Evolutionary conservation across 2,113 vertebrate species (phyloP), one percentile per base, ranked within the genome.

Genomic region (Opisthocomus hoazin): DNA sequence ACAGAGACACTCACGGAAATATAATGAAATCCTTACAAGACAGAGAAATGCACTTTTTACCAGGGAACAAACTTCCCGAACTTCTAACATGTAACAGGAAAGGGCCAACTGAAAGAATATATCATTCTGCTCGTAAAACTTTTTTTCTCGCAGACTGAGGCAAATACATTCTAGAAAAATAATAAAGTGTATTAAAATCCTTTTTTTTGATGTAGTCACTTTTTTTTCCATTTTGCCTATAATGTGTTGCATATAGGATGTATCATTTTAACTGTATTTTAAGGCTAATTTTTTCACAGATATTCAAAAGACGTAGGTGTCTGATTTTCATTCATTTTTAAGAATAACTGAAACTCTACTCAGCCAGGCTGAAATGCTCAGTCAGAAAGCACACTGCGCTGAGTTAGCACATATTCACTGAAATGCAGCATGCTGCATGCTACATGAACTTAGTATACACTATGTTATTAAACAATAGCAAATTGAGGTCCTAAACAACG

Each of bases 91-190:
- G 21, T 12, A 64, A 58, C 24, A 91, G 43, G 23, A 56, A 69
- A 75, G 34, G 11, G 15, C 12, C n/a, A 79, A 77, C 34, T 27
- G 58, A 58, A 84, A 63, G 32, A 78, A 76, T 45, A 15, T 1
- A 27, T 63, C 45, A 32, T 45, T 71, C 76, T 81, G 18, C 14
- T 82, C 84, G 76, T 29, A 23, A 78, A 63, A 91, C 9, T 15
- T 9, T 2, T 16, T 84, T 78, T 71, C 41, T 74, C n/a, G 27
- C n/a, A 91, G 39, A 73, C 29, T 1, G 4, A 20, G 41, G 34
- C 45, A 94, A 94, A 87, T 46, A 66, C 10, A 64, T 70, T 93
- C 24, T 27, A 70, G 56, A 65, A 95, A 93, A 86, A 93, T 22
- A 60, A 30, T 83, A 17, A n/a, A 70, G 51, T n/a, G 8, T 50